A percentile compares a stretch with the other conserved stretches of the same genome.
Conservation (phyloP, 1,140 invertebrate species). For the Eupristina koningsbergeri region DNA sequence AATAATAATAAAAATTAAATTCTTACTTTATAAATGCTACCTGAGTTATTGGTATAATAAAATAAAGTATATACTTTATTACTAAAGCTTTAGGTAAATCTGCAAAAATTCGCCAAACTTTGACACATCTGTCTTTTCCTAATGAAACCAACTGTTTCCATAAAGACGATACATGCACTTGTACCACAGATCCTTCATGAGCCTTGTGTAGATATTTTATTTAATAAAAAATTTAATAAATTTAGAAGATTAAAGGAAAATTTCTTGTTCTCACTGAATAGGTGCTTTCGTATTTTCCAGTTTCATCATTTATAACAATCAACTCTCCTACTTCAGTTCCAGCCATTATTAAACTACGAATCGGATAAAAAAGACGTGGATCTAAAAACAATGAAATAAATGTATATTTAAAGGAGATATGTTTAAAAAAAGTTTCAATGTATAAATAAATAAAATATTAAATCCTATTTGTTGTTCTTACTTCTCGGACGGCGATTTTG, state of each 20-base stretch:
- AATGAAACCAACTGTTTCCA: constrained; percentile 50
- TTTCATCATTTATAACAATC: constrained; percentile 50
- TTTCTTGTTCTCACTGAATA: constrained; percentile 22
- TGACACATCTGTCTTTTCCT: constrained; percentile 53
- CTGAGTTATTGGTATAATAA: constrained; percentile 49
- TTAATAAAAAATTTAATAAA: neutral
- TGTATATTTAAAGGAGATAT: too few relatives aligned
- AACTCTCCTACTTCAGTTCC: constrained; percentile 54
- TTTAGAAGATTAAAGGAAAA: neutral
- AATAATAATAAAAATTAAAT: neutral
- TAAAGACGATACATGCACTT: constrained; percentile 22
- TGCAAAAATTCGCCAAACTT: constrained; percentile 56
- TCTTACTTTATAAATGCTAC: constrained; percentile 52
- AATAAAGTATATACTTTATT: constrained; percentile 52
- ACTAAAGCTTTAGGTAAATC: constrained; percentile 45
- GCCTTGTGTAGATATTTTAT: constrained; percentile 23
- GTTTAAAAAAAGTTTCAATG: too few relatives aligned
- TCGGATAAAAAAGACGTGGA: constrained; percentile 48
- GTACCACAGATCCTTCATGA: constrained; percentile 35
- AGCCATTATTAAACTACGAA: constrained; percentile 52
- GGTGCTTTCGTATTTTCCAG: constrained; percentile 52
- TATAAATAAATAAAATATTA: neutral
- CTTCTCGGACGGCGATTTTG: constrained; percentile 21
- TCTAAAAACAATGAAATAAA: constrained; percentile 19
- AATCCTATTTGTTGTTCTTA: neutral